phyloP scores from a whole-genome alignment of 2,888 invertebrate genomes.

The Willowsia nigromaculata region DNA sequence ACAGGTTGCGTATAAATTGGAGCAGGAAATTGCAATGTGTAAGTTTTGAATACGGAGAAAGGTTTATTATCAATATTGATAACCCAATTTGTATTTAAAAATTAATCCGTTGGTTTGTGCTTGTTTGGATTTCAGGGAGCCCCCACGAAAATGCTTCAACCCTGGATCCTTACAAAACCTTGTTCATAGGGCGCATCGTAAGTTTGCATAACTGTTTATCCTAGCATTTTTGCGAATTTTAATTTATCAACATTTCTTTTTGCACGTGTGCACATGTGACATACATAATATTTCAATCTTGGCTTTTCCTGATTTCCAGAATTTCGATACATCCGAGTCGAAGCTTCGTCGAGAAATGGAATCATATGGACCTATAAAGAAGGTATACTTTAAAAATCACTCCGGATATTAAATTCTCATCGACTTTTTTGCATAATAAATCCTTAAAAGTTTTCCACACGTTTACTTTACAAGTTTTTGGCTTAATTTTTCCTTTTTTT shows the following conservation, averaged over 20 bases:
- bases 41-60: slow-evolving; percentile 79
- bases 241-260: too few species aligned
- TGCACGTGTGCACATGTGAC: too few species aligned
- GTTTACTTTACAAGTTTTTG: too few species aligned
- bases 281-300: too few species aligned
- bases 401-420: not conserved
- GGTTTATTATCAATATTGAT: not conserved
- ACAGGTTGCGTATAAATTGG: slow-evolving; percentile 97
- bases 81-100: slow-evolving; percentile 26
- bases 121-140: slow-evolving; percentile 85
- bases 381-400: slow-evolving; percentile 83
- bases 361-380: slow-evolving; percentile 97
- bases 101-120: slow-evolving; percentile 72
- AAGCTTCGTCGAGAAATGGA: slow-evolving; percentile 98
- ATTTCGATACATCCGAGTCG: slow-evolving; percentile 99
- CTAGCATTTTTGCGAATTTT: too few species aligned
- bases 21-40: slow-evolving; percentile 97
- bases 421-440: not conserved
- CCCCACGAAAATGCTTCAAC: slow-evolving; percentile 89
- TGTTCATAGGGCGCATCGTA: slow-evolving; percentile 97
- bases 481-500: slow-evolving; percentile 80
- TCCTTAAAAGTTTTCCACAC: slow-evolving; percentile 23
- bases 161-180: slow-evolving; percentile 96
- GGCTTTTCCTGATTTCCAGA: slow-evolving; percentile 85
- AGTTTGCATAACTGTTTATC: slow-evolving; percentile 80